Base-by-base conservation (phyloP, 2,113 vertebrate species). In the Coptodon rendalli region DNA sequence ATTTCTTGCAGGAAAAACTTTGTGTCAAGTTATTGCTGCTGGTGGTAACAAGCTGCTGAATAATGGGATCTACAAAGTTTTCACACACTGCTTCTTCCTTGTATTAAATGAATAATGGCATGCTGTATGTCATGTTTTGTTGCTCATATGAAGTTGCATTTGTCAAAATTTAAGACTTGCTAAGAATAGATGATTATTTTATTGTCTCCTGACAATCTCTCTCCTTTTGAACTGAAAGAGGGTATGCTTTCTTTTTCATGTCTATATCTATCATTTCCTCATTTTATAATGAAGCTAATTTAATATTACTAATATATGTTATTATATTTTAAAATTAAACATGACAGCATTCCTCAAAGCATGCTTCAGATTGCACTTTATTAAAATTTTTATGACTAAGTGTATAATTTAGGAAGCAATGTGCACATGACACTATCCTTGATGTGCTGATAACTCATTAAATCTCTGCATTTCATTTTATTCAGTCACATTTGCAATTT, bases 361-460 rank as follows among this genome's bases (percentile, higher is more conserved):
- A 50, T 29, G 71, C 40, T 48, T 48, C 14, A 76, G 14, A 19
- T 48, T 0, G 40, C 9, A 7, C 9, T 48, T 19, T 76, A 48
- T 50, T 17, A 48, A 29, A 2, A 6, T 19, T 19, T 0, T 29
- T 0, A 3, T 50, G 9, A 31, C 16, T 76, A 45, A 17, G 9
- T 78, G 50, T 4, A 31, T 38, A 4, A 50, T 78, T 31, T 78
- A 2, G 1, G 27, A 50, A 76, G 43, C 43, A 9, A 0, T 2
- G 6, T 29, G 50, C 9, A 29, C 6, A 50, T 50, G 16, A 31
- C 45, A 19, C 71, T 52, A 3, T 29, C 48, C 17, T 78, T 31
- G 27, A 78, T 31, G 19, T 31, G 43, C 27, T 78, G 16, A 10
- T 31, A 31, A 50, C 27, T 31, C 45, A 50, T 34, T 78, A 12